These are phyloP conservation scores for Campoletis raptor DNA, from an alignment of 2,888 invertebrate genomes.

Conservation along the genomic window DNA sequence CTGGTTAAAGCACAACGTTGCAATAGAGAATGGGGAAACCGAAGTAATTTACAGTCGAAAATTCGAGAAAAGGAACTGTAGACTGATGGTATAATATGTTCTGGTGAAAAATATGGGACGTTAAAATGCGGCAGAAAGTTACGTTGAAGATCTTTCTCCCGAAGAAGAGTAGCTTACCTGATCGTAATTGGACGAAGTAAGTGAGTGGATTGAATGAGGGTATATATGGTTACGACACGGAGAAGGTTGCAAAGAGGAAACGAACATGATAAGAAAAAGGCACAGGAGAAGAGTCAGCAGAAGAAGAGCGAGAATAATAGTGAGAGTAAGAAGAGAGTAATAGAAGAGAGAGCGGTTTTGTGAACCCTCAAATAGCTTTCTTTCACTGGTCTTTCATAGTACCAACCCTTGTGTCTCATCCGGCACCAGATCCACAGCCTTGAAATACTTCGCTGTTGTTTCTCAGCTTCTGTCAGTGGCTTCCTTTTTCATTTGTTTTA, in stretches of 20 bases:
- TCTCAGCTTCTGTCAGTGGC: slow-evolving; percentile 32
- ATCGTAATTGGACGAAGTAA: slow-evolving; percentile 60
- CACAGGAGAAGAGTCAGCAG: neutral
- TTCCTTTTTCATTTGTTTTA: slow-evolving; percentile 64
- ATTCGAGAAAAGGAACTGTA: slow-evolving; percentile 26
- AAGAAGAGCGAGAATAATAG: neutral
- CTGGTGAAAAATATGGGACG: slow-evolving; percentile 24
- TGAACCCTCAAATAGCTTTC: slow-evolving; percentile 32
- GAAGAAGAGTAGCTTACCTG: slow-evolving; percentile 35
- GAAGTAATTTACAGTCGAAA: slow-evolving; percentile 6
- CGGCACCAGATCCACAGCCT: slow-evolving; percentile 19
- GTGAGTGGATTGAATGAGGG: slow-evolving; percentile 50
- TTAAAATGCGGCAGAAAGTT: slow-evolving; percentile 13
- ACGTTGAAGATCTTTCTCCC: slow-evolving; percentile 23
- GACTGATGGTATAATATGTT: neutral
- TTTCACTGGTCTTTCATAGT: slow-evolving; percentile 38
- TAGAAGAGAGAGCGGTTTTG: slow-evolving; percentile 24
- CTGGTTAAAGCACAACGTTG: slow-evolving; percentile 4
- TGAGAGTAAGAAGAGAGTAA: slow-evolving; percentile 21
- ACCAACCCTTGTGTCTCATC: slow-evolving; percentile 16
- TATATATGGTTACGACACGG: slow-evolving; percentile 35
- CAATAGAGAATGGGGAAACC: neutral
- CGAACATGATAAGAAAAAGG: slow-evolving; percentile 40
- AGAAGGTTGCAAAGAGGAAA: neutral
- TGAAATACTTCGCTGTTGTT: slow-evolving; percentile 53